These are phyloP conservation scores for Amiota minor DNA, from an alignment of 2,888 invertebrate genomes.

Conservation along the genomic window DNA sequence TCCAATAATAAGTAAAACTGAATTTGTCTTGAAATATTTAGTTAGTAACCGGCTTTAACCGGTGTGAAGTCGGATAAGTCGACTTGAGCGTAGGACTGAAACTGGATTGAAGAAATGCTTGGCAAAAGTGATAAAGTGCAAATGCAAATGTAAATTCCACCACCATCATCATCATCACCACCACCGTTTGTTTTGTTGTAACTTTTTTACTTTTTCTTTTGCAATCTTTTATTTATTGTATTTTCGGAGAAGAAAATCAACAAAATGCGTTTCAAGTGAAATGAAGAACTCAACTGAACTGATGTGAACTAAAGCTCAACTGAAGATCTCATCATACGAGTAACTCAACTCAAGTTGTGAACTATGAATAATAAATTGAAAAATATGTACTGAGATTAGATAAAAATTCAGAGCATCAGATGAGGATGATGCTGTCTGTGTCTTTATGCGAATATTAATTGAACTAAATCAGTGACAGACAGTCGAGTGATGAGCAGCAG, in stretches of 20 bases:
- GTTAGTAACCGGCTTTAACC: constrained; percentile 52
- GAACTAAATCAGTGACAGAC: constrained; percentile 40
- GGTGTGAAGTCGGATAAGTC: constrained; percentile 35
- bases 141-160: not conserved
- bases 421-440: not conserved
- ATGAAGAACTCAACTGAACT: too few species aligned
- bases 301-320: too few species aligned
- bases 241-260: not conserved
- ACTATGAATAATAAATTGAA: too few species aligned
- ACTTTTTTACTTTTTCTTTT: not conserved
- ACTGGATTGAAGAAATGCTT: constrained; percentile 34
- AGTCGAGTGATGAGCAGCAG: not conserved
- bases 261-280: too few species aligned
- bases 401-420: too few species aligned
- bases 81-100: constrained; percentile 49
- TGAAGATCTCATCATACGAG: too few species aligned
- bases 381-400: too few species aligned
- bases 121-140: not conserved
- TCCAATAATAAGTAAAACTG: constrained; percentile 1
- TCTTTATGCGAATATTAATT: constrained; percentile 40
- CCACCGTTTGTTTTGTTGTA: too few species aligned
- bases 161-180: too few species aligned
- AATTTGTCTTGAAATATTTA: constrained; percentile 42
- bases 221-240: not conserved
- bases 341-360: too few species aligned